Conservation (phyloP, 2,888 invertebrate species). For the Tridacna gigas region DNA sequence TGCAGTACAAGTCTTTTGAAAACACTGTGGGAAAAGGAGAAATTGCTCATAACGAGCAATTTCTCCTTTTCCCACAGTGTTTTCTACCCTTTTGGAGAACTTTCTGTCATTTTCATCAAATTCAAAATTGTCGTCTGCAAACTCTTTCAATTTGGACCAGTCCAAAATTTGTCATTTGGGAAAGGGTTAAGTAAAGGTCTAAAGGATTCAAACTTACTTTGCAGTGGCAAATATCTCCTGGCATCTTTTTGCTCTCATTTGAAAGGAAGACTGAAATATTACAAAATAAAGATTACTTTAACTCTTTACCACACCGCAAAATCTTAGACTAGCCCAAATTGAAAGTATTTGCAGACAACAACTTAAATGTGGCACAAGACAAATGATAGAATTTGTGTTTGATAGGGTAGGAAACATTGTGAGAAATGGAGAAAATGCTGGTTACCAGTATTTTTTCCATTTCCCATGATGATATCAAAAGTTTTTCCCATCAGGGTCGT, state of each 20-base stretch:
- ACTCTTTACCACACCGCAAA: background rate
- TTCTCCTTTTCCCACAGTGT: background rate
- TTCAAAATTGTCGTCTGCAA: no score
- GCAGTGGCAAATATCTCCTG: conserved; percentile 92
- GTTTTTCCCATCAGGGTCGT: no score
- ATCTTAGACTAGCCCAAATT: background rate
- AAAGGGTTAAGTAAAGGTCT: no score
- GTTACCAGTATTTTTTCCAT: background rate
- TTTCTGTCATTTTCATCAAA: no score
- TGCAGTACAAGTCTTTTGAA: no score
- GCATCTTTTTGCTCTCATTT: conserved; percentile 91
- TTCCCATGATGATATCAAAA: no score
- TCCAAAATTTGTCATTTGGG: no score
- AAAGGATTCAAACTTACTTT: conserved; percentile 80
- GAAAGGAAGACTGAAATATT: conserved; percentile 89
- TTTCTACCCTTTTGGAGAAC: no score
- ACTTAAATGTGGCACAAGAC: no score
- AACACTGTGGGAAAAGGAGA: background rate
- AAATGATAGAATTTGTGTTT: no score
- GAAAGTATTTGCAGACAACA: background rate
- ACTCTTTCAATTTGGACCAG: no score
- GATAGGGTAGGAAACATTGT: no score
- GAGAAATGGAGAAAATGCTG: background rate
- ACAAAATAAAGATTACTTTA: background rate
- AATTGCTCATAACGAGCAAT: background rate